A percentile compares a stretch with the other conserved stretches of the same genome.
phyloP scores from a whole-genome alignment of 2,113 vertebrate species.

The Oreochromis niloticus region DNA sequence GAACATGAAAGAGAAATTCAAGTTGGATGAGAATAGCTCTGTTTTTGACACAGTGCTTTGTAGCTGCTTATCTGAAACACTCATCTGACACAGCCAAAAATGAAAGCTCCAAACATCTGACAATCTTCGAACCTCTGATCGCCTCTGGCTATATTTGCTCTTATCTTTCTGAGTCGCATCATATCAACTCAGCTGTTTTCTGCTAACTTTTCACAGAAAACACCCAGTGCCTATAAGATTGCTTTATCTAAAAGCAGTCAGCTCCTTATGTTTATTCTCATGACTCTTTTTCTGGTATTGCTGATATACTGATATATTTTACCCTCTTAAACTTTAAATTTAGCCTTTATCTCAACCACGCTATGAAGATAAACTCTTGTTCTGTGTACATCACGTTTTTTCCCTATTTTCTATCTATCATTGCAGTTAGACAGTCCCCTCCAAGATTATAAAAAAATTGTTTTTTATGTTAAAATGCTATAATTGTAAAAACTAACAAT shows the following conservation, averaged over 20 bases:
- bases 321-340: not conserved
- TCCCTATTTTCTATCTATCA: not conserved
- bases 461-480: not conserved
- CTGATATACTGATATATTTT: not conserved
- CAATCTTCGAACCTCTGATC: not conserved
- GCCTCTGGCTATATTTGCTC: not conserved
- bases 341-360: not conserved
- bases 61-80: not conserved
- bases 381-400: not conserved
- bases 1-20: not conserved
- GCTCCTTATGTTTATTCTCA: not conserved
- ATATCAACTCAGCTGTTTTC: not conserved
- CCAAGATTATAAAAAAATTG: not conserved
- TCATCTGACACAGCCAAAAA: not conserved
- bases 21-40: not conserved
- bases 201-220: not conserved
- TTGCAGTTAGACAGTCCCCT: not conserved
- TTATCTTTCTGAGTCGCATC: not conserved
- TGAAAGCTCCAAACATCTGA: not conserved
- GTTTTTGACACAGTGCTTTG: not conserved
- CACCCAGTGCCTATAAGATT: not conserved
- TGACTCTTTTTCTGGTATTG: not conserved
- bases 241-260: not conserved
- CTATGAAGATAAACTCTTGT: not conserved
- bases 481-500: not conserved